Evolutionary conservation across 2,888 invertebrate species (phyloP).

Genomic region (Leptogaster cylindrica): DNA sequence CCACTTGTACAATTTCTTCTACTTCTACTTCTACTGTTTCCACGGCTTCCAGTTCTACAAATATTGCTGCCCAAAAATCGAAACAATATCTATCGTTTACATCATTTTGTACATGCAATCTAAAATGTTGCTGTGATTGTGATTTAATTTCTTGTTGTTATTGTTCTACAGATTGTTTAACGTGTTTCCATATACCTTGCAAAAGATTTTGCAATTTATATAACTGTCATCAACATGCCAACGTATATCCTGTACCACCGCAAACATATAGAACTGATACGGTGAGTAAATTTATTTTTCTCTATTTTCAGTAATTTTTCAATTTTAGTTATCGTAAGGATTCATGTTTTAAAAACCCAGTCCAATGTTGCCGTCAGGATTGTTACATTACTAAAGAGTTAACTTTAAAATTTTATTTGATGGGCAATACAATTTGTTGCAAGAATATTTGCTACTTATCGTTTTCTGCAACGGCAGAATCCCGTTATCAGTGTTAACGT

Average conservation of each 20-base stretch:
- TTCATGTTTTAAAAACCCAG: too few relatives aligned
- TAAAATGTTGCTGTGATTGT: constrained; percentile 48
- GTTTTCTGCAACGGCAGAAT: too few relatives aligned
- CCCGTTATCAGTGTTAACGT: too few relatives aligned
- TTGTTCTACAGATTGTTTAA: constrained; percentile 50
- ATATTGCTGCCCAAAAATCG: constrained; percentile 6
- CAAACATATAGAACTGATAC: constrained; percentile 45
- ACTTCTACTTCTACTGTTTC: not conserved
- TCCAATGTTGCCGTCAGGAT: too few relatives aligned
- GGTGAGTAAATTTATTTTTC: too few relatives aligned
- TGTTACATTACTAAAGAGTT: too few relatives aligned
- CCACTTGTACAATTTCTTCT: not conserved
- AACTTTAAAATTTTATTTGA: too few relatives aligned
- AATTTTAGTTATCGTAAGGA: too few relatives aligned
- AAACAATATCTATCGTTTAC: constrained; percentile 24
- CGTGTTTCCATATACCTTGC: constrained; percentile 50
- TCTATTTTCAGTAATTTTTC: too few relatives aligned
- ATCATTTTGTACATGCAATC: constrained; percentile 46
- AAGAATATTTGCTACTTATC: too few relatives aligned
- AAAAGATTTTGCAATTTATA: constrained; percentile 46
- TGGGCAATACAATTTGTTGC: too few relatives aligned
- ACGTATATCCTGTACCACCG: constrained; percentile 36
- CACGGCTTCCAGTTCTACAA: not conserved
- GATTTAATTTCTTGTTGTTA: constrained; percentile 46
- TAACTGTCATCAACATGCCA: constrained; percentile 45